These are phyloP conservation scores for Oegoconia quadripuncta DNA, from an alignment of 2,888 invertebrate species.

Conservation along the genomic window DNA sequence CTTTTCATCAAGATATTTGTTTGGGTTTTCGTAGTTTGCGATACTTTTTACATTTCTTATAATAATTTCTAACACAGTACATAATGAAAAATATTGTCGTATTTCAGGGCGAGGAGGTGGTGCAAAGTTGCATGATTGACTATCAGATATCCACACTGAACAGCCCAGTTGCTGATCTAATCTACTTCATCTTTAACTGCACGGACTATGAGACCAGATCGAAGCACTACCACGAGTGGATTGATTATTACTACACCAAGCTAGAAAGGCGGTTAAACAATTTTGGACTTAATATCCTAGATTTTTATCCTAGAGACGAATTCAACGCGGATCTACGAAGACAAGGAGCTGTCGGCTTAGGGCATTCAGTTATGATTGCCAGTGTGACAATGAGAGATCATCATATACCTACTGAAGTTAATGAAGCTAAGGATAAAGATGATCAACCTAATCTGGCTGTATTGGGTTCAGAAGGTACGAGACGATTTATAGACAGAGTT, in stretches of 20 bases:
- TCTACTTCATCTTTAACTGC: constrained; percentile 24
- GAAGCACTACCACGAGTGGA: constrained; percentile 9
- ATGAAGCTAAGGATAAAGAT: constrained; percentile 14
- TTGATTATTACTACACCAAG: constrained; percentile 3
- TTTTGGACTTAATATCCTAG: constrained; percentile 27
- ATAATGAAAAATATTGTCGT: too few species aligned
- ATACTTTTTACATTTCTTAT: too few species aligned
- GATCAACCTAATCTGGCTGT: background rate
- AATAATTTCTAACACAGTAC: too few species aligned
- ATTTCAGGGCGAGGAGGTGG: background rate
- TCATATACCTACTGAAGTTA: constrained; percentile 26
- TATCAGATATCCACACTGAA: constrained; percentile 15
- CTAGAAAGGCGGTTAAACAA: constrained; percentile 3
- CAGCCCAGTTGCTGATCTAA: constrained; percentile 5
- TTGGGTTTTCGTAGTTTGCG: too few species aligned
- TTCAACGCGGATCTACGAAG: constrained; percentile 32
- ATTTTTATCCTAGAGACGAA: constrained; percentile 30
- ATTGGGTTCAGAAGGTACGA: background rate
- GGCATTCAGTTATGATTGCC: constrained; percentile 18
- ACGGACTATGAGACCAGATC: constrained; percentile 20
- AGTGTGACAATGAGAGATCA: constrained; percentile 23
- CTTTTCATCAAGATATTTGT: too few species aligned
- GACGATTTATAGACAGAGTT: constrained; percentile 15
- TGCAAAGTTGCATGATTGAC: constrained; percentile 13
- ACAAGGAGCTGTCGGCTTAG: constrained; percentile 26